A percentile compares a stretch with the other conserved stretches of the same genome.
Conservation (phyloP, 2,113 vertebrate species). For the Ornithorhynchus anatinus region DNA sequence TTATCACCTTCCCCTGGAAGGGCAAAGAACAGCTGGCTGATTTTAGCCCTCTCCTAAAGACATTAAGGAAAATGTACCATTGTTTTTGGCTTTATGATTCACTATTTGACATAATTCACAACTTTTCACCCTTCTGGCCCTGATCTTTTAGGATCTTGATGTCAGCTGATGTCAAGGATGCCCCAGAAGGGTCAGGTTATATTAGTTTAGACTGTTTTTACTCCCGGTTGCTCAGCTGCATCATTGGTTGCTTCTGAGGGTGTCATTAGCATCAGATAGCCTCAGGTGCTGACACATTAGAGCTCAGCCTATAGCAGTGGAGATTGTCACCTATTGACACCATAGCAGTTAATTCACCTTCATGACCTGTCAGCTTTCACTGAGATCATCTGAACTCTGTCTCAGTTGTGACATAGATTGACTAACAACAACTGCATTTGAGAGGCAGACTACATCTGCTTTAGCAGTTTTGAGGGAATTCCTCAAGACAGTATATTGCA, state of each 20-base stretch:
- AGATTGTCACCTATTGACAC: neutral
- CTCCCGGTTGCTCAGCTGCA: neutral
- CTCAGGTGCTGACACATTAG: neutral
- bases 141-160: neutral
- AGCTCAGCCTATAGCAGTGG: neutral
- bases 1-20: too few relatives aligned
- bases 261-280: neutral
- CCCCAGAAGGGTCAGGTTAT: too few relatives aligned
- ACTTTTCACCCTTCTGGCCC: neutral
- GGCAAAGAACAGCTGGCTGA: neutral
- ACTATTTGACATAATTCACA: neutral
- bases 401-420: neutral
- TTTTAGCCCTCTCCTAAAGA: neutral
- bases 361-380: neutral
- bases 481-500: neutral
- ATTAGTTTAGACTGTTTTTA: neutral
- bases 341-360: slow-evolving; percentile 22
- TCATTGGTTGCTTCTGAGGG: neutral
- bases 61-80: too few relatives aligned
- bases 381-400: neutral
- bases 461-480: neutral
- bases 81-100: neutral
- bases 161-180: neutral
- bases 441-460: neutral
- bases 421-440: neutral